Base-by-base conservation (phyloP, 2,888 invertebrate species). In the Aethes cnicana region DNA sequence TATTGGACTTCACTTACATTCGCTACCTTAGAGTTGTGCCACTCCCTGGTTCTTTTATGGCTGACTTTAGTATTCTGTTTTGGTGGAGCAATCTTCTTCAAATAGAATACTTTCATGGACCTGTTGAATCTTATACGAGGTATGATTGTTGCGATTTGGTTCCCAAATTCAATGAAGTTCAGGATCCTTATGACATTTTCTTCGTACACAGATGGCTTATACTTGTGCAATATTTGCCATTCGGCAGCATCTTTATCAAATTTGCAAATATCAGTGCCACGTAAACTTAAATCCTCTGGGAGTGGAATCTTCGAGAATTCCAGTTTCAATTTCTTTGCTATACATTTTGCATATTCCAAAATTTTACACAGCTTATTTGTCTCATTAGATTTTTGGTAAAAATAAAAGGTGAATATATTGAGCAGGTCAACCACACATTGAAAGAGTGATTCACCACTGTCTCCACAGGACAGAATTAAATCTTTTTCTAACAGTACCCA, bases 401-500 rank as follows among this genome's bases (percentile, higher is more conserved):
- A 85, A 70, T 96, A 93, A 57, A 93, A 90, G 63, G 94, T 93
- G 55, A 97, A 92, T 61, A 96, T 92, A 82, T 97, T 97, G 5
- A 97, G 82, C 44, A 97, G 83, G 59, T 94, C 93, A 36, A 95
- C 94, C 17, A 97, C 92, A 76, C 96, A 94, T 66, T 94, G 93
- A 72, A 97, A 93, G 46, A 97, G 87, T 36, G 94, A 93, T 33
- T 94, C 94, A 17, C 96, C 96, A 67, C 94, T 95, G 70, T 93
- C 92, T 11, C 94, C 94, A 75, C 96, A 96, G 1, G 94, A 94
- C 59, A 93, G 91, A 17, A 97, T 91, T 16, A 97, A 92, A 56
- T 95, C 94, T 46, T 93, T 92, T 78, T 97, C 95, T 43, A 93
- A 92, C 46, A 91, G 91, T 60, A 97, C 88, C 97, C 97, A 97